Evolutionary conservation across 1,140 invertebrate genomes (phyloP).

Genomic region (Drosophila busckii): DNA sequence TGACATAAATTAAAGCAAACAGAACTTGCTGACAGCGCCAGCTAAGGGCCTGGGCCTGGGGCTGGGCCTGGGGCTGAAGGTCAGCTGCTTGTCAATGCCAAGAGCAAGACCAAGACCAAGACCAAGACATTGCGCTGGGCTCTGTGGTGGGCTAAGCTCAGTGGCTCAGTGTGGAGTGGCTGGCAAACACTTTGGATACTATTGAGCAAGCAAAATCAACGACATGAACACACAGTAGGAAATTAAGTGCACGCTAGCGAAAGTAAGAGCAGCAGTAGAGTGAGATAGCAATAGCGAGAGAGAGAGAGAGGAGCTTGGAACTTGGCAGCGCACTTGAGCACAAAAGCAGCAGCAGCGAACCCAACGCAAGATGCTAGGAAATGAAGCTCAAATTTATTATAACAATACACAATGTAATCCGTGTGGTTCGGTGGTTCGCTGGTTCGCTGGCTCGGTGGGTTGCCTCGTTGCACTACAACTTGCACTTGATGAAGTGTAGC

Average conservation of each 20-base stretch:
- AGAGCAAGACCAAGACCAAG: no score
- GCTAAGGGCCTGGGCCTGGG: no score
- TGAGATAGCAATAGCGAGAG: background rate
- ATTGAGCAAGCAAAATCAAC: constrained; percentile 36
- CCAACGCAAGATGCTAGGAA: constrained; percentile 41
- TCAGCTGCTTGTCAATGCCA: no score
- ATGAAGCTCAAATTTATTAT: constrained; percentile 72
- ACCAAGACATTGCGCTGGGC: no score
- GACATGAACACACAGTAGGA: constrained; percentile 57
- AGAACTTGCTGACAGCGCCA: background rate
- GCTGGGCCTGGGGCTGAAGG: no score
- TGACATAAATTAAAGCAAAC: constrained; percentile 65
- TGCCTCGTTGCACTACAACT: background rate
- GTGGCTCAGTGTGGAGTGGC: constrained; percentile 47
- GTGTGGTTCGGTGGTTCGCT: constrained; percentile 17
- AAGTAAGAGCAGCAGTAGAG: constrained; percentile 21
- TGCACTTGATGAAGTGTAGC: constrained; percentile 25
- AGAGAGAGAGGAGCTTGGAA: background rate
- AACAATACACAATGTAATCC: constrained; percentile 65
- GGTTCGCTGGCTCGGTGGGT: background rate
- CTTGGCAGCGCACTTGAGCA: constrained; percentile 38
- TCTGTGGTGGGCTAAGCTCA: constrained; percentile 11
- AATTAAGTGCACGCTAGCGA: constrained; percentile 60
- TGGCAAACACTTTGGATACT: constrained; percentile 53
- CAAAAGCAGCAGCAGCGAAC: constrained; percentile 14